Conservation (phyloP, 1,140 invertebrate species). For the Melitaea cinxia region DNA sequence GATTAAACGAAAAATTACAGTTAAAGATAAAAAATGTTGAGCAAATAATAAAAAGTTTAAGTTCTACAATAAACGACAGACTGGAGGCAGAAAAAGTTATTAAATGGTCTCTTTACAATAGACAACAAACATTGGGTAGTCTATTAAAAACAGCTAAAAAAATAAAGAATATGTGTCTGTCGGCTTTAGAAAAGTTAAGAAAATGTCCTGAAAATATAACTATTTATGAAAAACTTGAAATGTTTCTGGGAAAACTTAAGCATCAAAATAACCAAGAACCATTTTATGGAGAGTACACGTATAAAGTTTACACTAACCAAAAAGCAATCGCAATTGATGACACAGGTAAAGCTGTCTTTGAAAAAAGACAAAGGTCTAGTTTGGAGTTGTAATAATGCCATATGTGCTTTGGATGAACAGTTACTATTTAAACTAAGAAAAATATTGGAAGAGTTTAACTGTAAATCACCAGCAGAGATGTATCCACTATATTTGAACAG, state of each 20-base stretch:
- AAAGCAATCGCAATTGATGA: constrained; percentile 29
- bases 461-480: not conserved
- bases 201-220: constrained; percentile 3
- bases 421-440: not conserved
- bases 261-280: constrained; percentile 37
- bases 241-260: constrained; percentile 33
- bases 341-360: constrained; percentile 33
- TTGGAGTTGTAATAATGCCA: not conserved
- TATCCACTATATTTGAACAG: no score
- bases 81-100: constrained; percentile 34
- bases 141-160: constrained; percentile 26
- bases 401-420: not conserved
- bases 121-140: constrained; percentile 31
- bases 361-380: constrained; percentile 16
- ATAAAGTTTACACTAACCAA: constrained; percentile 12
- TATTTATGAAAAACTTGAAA: constrained; percentile 33
- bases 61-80: constrained; percentile 32
- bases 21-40: not conserved
- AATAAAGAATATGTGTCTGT: constrained; percentile 23
- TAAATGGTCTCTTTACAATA: constrained; percentile 33
- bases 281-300: constrained; percentile 33
- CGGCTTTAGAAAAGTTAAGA: constrained; percentile 29
- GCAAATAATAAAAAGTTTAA: constrained; percentile 7
- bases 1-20: not conserved
- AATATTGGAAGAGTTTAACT: not conserved